A percentile compares a stretch with the other conserved stretches of the same genome.
Evolutionary conservation across 2,113 vertebrate species (phyloP).

Genomic region (Perca flavescens): DNA sequence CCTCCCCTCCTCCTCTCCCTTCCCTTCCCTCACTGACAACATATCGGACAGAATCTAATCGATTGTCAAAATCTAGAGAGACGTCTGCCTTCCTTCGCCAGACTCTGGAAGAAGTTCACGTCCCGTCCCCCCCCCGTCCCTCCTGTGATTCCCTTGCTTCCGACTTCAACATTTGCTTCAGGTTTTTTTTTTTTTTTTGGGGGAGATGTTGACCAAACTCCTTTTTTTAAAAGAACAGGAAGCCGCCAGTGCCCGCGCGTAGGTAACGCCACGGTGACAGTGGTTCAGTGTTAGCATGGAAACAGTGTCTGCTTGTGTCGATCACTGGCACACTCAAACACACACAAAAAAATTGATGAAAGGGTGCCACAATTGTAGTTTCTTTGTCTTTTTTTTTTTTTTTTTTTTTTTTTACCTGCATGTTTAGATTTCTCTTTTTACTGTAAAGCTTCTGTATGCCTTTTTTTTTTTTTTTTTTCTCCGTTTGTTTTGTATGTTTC

Average conservation of each 20-base stretch:
- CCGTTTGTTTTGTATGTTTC: slow-evolving; percentile 34
- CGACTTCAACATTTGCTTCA: neutral
- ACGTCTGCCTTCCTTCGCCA: neutral
- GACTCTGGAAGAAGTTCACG: neutral
- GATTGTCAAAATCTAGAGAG: neutral
- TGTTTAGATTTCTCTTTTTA: slow-evolving; percentile 70
- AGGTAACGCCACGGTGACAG: slow-evolving; percentile 39
- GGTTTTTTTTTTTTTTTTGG: neutral
- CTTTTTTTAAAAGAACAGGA: slow-evolving; percentile 36
- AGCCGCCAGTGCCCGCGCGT: slow-evolving; percentile 55
- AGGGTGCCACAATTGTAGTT: slow-evolving; percentile 81
- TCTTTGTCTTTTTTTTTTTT: slow-evolving; percentile 61
- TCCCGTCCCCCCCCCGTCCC: neutral
- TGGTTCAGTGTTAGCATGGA: slow-evolving; percentile 72
- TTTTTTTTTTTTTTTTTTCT: slow-evolving; percentile 47
- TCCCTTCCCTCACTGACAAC: neutral
- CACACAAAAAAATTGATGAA: slow-evolving; percentile 59
- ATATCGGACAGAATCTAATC: neutral
- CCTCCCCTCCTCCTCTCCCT: neutral
- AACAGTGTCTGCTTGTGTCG: slow-evolving; percentile 39
- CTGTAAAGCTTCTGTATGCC: slow-evolving; percentile 67
- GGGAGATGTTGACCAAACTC: neutral
- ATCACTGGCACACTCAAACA: slow-evolving; percentile 41
- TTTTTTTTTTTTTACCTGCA: slow-evolving; percentile 76
- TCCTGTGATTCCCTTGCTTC: neutral